Evolutionary conservation across 2,113 vertebrate genomes (phyloP), one percentile per base, ranked within the genome.

Genomic region (Phrynosoma blainvillii): DNA sequence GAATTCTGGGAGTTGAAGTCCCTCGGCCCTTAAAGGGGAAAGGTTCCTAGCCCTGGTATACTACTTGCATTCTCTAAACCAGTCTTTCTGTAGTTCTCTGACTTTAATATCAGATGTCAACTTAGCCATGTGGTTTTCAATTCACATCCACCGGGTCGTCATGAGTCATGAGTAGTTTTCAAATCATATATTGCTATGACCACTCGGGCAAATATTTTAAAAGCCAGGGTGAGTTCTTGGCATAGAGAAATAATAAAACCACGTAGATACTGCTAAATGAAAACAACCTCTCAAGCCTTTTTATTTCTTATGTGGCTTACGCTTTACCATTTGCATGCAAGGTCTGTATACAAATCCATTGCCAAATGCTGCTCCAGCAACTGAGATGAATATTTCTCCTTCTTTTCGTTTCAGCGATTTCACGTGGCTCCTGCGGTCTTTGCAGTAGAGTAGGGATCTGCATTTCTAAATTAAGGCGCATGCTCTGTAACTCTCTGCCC

Each of bases 401-500:
- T 0, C 75, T 0, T 74, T 54, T 1, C 3, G 1, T 0, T 0
- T 54, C 0, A 1, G 80, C 1, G 54, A 27, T 10, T 84, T 47
- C 78, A 42, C 52, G 81, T 6, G 82, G 79, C 47, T 0, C 91
- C 86, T 76, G 90, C 87, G 47, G 14, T 5, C 0, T 85, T 77
- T 9, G 14, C 0, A 42, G 0, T 12, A 4, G 62, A 79, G 66
- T 27, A 25, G 76, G 1, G 78, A 87, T 21, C 52, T 1, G 36
- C 85, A 74, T 68, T 79, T 71, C 6, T 0, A 1, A 3, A 87
- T 79, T 4, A 14, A 14, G 0, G 9, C 32, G 84, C 40, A 59
- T 71, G 52, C 89, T 88, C 90, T 10, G 77, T 62, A 12, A 62
- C 73, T 14, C 20, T 0, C 13, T 71, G 90, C 92, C 92, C 93